Conservation (phyloP, 2,797 vertebrate genomes). For the Alca torda region DNA sequence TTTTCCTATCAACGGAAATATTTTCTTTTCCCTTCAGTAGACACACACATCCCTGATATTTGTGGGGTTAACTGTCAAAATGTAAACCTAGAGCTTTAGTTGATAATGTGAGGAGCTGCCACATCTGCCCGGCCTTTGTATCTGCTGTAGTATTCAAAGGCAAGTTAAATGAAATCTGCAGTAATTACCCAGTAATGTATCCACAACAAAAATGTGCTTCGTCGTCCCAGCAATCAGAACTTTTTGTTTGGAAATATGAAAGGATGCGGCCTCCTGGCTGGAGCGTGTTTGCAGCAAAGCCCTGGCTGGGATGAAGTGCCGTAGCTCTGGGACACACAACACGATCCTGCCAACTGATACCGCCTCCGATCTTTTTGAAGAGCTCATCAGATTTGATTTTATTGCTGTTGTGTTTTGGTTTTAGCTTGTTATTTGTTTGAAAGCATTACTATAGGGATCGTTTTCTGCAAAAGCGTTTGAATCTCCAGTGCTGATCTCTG, state of each 20-base stretch:
- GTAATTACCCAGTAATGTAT: slow-evolving; percentile 18
- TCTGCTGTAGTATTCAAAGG: neutral
- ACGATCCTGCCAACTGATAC: slow-evolving; percentile 22
- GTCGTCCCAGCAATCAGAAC: neutral
- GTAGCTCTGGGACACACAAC: slow-evolving; percentile 55
- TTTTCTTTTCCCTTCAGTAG: neutral
- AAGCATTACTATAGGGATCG: slow-evolving; percentile 4
- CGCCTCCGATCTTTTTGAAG: slow-evolving; percentile 34
- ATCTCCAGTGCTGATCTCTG: neutral
- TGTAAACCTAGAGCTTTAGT: neutral
- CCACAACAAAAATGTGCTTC: slow-evolving; percentile 45
- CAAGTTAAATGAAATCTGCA: neutral
- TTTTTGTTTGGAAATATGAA: slow-evolving; percentile 20
- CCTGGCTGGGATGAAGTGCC: neutral
- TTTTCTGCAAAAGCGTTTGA: neutral
- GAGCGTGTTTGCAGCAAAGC: neutral
- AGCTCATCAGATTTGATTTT: slow-evolving; percentile 28
- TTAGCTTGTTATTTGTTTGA: slow-evolving; percentile 17
- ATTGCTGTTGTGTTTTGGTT: slow-evolving; percentile 3
- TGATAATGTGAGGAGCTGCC: neutral
- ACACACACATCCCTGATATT: neutral
- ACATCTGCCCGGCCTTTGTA: neutral
- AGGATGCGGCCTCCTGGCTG: slow-evolving; percentile 22
- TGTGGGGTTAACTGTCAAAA: neutral
- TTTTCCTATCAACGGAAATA: neutral